Base-by-base conservation (phyloP, 2,113 vertebrate genomes). In the Nannobrachium achirus region DNA sequence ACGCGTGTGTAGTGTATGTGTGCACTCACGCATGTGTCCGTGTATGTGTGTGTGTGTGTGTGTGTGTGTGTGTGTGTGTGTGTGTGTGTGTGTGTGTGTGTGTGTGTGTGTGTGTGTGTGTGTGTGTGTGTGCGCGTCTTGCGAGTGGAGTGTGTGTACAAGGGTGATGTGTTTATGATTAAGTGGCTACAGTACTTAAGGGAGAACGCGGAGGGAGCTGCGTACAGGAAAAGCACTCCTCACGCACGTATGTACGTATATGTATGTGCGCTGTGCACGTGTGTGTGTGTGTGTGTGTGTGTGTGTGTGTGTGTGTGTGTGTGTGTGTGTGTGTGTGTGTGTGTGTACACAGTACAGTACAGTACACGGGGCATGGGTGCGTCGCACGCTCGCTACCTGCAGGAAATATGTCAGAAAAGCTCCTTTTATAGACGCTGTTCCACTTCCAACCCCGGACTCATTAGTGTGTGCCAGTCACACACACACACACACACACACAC, bases 401-500 rank as follows among this genome's bases (percentile, higher is more conserved):
- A 33, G 25, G 2, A 33, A 19, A 10, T 10, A 64, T 49, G 71
- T 59, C 46, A 61, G 44, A 33, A 63, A 9, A 19, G 13, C 42
- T 48, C 14, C 41, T 80, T 84, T 73, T 58, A 76, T 61, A 79
- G 67, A 18, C 15, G 38, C 51, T 20, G 25, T 63, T 58, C 67
- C 14, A 41, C 50, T 69, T 33, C 66, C 41, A 57, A 33, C 71
- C 57, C 46, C 46, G 18, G 10, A 25, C 79, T 80, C 69, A 81
- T 88, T 80, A 88, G 62, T 58, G 63, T 53, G 51, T 75, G 71
- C 51, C 76, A 58, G 59, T 63, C 76, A 56, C n/a, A 40, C 20
- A 39, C 56, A 16, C 14, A n/a, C n/a, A n/a, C n/a, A n/a, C n/a
- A n/a, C n/a, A n/a, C n/a, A n/a, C n/a, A n/a, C n/a, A n/a, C n/a